Conservation (phyloP, 1,140 invertebrate species). For the Leptoteleia sp. region DNA sequence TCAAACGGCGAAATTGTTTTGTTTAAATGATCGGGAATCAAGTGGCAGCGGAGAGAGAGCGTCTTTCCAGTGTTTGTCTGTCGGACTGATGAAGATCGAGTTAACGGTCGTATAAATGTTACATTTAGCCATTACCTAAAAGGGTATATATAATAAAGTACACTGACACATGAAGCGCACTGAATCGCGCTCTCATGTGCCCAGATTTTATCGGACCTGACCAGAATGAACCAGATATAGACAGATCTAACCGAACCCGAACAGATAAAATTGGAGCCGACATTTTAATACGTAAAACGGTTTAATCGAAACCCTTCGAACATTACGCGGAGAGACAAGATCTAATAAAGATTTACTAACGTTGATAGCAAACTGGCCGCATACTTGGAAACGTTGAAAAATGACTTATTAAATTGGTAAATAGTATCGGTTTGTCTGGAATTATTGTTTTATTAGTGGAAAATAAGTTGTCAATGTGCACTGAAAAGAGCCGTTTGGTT, state of each 20-base stretch:
- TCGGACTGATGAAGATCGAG: slow-evolving; percentile 13
- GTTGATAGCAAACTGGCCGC: no score
- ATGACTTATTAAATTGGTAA: no score
- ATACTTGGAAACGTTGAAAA: no score
- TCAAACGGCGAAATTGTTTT: no score
- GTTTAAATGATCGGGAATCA: not conserved
- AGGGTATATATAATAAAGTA: slow-evolving; percentile 25
- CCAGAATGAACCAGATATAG: slow-evolving; percentile 52
- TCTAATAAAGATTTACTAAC: no score
- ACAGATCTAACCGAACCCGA: slow-evolving; percentile 40
- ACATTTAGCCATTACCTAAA: slow-evolving; percentile 44
- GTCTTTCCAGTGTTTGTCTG: slow-evolving; percentile 2
- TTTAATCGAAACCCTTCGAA: no score
- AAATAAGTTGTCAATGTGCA: no score
- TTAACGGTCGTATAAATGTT: slow-evolving; percentile 33
- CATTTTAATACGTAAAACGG: slow-evolving; percentile 30
- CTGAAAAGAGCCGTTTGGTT: no score
- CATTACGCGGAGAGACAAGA: no score
- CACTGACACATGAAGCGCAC: slow-evolving; percentile 34
- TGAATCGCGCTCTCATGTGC: slow-evolving; percentile 31
- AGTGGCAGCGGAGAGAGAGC: not conserved
- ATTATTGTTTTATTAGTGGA: no score
- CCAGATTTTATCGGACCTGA: slow-evolving; percentile 45
- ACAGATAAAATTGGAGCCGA: slow-evolving; percentile 35
- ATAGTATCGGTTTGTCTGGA: no score